A percentile compares a stretch with the other conserved stretches of the same genome.
These are phyloP conservation scores for Sylvilagus floridanus DNA, from an alignment of 2,797 vertebrate species.

Conservation along the genomic window DNA sequence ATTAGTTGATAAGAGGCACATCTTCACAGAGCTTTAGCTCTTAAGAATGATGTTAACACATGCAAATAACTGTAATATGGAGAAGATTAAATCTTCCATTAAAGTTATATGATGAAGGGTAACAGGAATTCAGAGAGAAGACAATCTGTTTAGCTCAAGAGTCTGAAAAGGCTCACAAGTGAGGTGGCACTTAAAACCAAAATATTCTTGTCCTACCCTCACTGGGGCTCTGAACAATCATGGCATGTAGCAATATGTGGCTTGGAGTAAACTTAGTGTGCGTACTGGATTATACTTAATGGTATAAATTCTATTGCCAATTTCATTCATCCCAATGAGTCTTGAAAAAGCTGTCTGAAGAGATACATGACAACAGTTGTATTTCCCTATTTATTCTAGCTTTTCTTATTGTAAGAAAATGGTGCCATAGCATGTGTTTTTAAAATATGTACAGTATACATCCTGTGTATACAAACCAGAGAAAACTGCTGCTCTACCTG, in stretches of 20 bases:
- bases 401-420: slow-evolving; percentile 6
- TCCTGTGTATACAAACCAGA: neutral
- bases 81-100: neutral
- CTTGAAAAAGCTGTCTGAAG: neutral
- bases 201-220: neutral
- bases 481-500: neutral
- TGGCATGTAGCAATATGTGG: neutral
- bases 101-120: neutral
- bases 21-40: neutral
- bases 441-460: neutral
- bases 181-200: neutral
- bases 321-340: neutral
- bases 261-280: neutral
- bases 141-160: neutral
- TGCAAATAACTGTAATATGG: neutral
- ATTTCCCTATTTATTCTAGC: neutral
- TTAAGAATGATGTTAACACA: neutral
- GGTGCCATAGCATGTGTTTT: neutral
- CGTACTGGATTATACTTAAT: neutral
- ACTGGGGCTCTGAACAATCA: neutral
- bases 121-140: neutral
- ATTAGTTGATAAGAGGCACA: neutral
- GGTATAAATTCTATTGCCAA: neutral
- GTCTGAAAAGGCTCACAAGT: slow-evolving; percentile 2
- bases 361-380: neutral